These are phyloP conservation scores for Teleogryllus occipitalis DNA, from an alignment of 1,140 invertebrate species.

Conservation along the genomic window DNA sequence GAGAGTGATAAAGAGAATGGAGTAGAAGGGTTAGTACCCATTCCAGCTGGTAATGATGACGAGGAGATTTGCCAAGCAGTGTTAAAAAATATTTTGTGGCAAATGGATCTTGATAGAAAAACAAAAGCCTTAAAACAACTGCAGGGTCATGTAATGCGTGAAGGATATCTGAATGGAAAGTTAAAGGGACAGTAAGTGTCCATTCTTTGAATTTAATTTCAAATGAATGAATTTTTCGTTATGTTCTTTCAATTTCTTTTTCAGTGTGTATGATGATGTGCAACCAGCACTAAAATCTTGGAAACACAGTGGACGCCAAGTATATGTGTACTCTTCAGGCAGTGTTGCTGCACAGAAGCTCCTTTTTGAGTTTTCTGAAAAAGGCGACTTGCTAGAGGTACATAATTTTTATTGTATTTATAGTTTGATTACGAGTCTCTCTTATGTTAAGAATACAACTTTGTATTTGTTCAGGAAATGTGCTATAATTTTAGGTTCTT, in stretches of 20 bases:
- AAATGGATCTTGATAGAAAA: constrained; percentile 75
- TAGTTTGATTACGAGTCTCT: too few relatives aligned
- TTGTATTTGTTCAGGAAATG: too few relatives aligned
- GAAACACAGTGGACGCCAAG: constrained; percentile 50
- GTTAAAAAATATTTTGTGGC: constrained; percentile 61
- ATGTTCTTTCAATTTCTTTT: not conserved
- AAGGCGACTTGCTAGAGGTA: constrained; percentile 66
- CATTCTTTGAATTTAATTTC: not conserved
- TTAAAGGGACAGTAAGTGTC: constrained; percentile 81
- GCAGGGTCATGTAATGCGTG: constrained; percentile 81
- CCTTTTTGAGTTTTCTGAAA: constrained; percentile 65
- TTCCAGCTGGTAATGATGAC: constrained; percentile 43
- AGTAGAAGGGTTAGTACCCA: constrained; percentile 44
- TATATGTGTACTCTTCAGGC: constrained; percentile 89
- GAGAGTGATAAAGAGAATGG: constrained; percentile 47
- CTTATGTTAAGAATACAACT: too few relatives aligned
- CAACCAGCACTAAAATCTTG: constrained; percentile 60
- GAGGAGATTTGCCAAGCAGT: constrained; percentile 43
- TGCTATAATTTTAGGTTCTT: too few relatives aligned
- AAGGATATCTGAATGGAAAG: constrained; percentile 66
- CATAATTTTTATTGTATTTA: too few relatives aligned
- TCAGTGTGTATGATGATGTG: constrained; percentile 83
- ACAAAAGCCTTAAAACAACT: constrained; percentile 71
- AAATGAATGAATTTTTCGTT: not conserved
- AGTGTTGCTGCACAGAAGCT: constrained; percentile 85